Base-by-base conservation (phyloP, 2,888 invertebrate species). In the Onchidella celtica region DNA sequence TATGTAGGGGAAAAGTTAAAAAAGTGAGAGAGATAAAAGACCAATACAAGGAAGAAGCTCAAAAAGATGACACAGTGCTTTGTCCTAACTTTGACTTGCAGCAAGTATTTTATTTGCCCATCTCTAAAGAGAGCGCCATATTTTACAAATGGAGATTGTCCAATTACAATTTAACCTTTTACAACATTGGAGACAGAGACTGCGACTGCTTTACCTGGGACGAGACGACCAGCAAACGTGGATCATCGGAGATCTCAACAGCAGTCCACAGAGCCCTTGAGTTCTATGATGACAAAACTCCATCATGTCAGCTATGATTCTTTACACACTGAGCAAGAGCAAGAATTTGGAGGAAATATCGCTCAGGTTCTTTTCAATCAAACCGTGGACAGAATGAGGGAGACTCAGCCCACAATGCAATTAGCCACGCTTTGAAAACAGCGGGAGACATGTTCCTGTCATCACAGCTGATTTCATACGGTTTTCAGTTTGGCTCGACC, bases 91-190 rank as follows among this genome's bases (percentile, higher is more conserved):
- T 70, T 70, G 70, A 70, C 24, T 34, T 72, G 9, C 72, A 72
- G 24, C 47, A 47, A n/a, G 72, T 72, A 4, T 47, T 72, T 24
- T 72, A 72, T 24, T 47, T 72, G 47, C 57, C 72, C 14, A 21
- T 40, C 24, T 72, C 72, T 17, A 40, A 72, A 11, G 72, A 72
- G 34, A 34, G 55, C 4, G 72, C 72, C 6, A 11, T 47, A 6
- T 47, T 47, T n/a, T 47, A 47, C 47, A 47, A 47, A 17, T 11
- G 47, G 17, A 17, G 47, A 17, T 17, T 47, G 9, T 6, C 47
- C 6, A 47, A 47, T 17, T 47, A 47, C 47, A 47, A 47, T 17
- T 17, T 47, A 17, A 47, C 47, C 47, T 11, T 47, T 17, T 47
- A 47, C 47, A 17, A 47, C 17, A 6, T 47, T 17, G 17, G 17